Evolutionary conservation across 2,113 vertebrate genomes (phyloP), one percentile per base, ranked within the genome.

Genomic region (Ceuthmochares aereus): DNA sequence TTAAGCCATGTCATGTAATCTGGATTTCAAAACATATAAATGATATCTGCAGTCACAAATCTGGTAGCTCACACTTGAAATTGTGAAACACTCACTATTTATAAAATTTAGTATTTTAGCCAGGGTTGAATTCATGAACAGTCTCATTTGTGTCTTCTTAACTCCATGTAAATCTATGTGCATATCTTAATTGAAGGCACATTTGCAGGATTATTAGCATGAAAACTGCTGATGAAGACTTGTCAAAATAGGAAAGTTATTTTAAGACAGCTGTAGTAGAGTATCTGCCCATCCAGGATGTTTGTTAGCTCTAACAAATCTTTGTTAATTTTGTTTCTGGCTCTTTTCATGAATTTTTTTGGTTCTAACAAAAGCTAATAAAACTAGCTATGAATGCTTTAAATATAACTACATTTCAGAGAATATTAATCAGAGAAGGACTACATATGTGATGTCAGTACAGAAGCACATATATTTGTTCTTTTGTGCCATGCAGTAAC

Each of bases 111-210:
- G 54, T n/a, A 37, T 76, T 92, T 85, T 75, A 93, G 36, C 58
- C 89, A 73, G 77, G 15, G 37, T 18, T 87, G 62, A 80, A 86
- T 90, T 95, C 87, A 79, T 87, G 67, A 96, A 94, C 40, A 49
- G 82, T 70, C 34, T 93, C 68, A 59, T 89, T 94, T 90, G 59
- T 90, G 67, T 90, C 87, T 93, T 89, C 93, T 91, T 96, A 97
- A 96, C 87, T 94, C 90, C 91, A 97, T 95, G 94, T 94, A 96
- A 97, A 96, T 97, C 94, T 96, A 96, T 97, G 94, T 95, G 95
- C 95, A 96, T 97, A 91, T 95, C 95, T 96, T 96, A 97, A 94
- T 85, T 84, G 91, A 90, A 87, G 60, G 84, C 68, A 0, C 70
- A 91, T 87, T 96, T 94, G 91, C 80, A 87, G 51, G 79, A 86